Evolutionary conservation across 2,113 vertebrate species (phyloP).

Genomic region (Dolichotis patagonum): DNA sequence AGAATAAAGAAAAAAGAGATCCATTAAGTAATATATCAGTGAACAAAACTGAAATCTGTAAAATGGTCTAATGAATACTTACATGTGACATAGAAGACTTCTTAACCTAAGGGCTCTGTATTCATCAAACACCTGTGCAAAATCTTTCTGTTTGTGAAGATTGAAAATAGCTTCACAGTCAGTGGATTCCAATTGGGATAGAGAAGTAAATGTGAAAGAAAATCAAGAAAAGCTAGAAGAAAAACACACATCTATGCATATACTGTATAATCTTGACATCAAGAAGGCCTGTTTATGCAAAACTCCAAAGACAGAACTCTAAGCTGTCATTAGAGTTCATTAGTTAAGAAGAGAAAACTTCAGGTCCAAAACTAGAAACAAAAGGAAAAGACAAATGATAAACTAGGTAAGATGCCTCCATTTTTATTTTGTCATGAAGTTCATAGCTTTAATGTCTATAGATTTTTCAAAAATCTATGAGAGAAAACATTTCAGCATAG

Average conservation of each 20-base stretch:
- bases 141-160: neutral
- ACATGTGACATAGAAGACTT: neutral
- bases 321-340: constrained; percentile 3
- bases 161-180: neutral
- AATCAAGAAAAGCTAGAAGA: neutral
- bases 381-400: constrained; percentile 26
- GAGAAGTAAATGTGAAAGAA: neutral
- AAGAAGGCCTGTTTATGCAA: neutral
- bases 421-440: neutral
- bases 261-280: neutral
- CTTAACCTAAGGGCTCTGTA: neutral
- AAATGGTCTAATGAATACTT: neutral
- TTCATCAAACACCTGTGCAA: neutral
- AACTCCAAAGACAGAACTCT: neutral
- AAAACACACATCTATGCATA: neutral
- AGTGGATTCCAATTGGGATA: neutral
- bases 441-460: neutral
- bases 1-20: neutral
- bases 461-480: neutral
- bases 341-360: constrained; percentile 15
- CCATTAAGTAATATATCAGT: neutral
- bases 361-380: constrained; percentile 6
- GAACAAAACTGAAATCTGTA: constrained; percentile 25
- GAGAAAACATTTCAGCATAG: neutral
- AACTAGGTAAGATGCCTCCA: neutral